Conservation (phyloP, 1,140 invertebrate genomes). For the Tetramorium parvispinum region DNA sequence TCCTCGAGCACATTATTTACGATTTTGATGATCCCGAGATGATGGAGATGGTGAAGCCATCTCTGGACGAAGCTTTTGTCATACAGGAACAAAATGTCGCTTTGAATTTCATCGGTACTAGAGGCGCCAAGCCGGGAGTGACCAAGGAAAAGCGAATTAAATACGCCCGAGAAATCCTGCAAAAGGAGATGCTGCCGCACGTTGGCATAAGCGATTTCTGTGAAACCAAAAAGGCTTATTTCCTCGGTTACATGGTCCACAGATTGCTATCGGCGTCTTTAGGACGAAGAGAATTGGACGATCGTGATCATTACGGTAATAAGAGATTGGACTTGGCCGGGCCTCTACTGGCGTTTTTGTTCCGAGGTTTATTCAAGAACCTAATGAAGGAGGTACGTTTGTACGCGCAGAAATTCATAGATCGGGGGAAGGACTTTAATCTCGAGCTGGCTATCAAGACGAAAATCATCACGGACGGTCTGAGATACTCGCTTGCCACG, state of each 20-base stretch:
- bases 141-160: constrained; percentile 99
- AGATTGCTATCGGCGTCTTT: constrained; percentile 96
- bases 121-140: constrained; percentile 98
- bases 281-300: constrained; percentile 98
- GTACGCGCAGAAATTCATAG: constrained; percentile 99
- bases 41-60: constrained; percentile 99
- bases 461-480: constrained; percentile 98
- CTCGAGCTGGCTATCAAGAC: constrained; percentile 98
- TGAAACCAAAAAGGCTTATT: constrained; percentile 99
- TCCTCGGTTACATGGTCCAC: constrained; percentile 99
- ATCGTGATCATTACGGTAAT: constrained; percentile 99
- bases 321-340: constrained; percentile 99
- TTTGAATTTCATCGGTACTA: constrained; percentile 98
- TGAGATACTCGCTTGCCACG: constrained; percentile 98
- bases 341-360: constrained; percentile 97
- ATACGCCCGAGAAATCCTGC: constrained; percentile 99
- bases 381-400: constrained; percentile 98
- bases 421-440: constrained; percentile 99
- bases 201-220: constrained; percentile 99
- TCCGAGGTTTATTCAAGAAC: constrained; percentile 97
- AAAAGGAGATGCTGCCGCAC: constrained; percentile 99
- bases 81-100: constrained; percentile 99
- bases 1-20: constrained; percentile 99
- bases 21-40: constrained; percentile 99
- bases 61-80: constrained; percentile 99